Conservation (phyloP, 2,797 vertebrate genomes). For the Alca torda region DNA sequence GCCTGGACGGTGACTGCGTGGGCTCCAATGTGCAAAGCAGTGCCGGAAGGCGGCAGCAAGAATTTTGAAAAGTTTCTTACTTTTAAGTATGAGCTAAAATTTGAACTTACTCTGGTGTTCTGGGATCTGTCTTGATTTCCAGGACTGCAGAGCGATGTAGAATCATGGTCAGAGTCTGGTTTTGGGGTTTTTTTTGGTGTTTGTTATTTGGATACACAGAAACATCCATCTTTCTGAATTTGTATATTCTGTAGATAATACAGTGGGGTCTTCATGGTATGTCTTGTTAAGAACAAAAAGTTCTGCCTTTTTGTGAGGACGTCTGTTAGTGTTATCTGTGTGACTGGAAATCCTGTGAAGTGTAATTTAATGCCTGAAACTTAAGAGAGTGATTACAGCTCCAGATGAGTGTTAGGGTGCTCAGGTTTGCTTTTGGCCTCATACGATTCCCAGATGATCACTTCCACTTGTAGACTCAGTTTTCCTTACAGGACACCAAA, state of each 20-base stretch:
- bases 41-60: background rate
- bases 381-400: background rate
- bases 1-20: accelerated
- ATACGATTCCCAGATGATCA: background rate
- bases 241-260: background rate
- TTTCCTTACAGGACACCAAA: background rate
- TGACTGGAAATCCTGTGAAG: background rate
- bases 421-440: background rate
- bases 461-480: background rate
- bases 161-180: background rate
- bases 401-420: accelerated
- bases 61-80: background rate
- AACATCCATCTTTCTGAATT: background rate
- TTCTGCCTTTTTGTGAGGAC: background rate
- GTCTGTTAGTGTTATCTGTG: background rate
- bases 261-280: background rate
- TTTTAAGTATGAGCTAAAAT: background rate
- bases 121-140: background rate
- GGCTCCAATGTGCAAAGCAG: background rate
- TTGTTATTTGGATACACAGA: background rate
- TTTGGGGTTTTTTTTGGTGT: background rate
- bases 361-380: background rate
- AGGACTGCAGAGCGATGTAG: background rate
- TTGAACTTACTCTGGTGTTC: background rate
- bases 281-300: background rate